Evolutionary conservation across 2,797 vertebrate genomes (phyloP), one percentile per base, ranked within the genome.

Genomic region (Australoheros facetus): DNA sequence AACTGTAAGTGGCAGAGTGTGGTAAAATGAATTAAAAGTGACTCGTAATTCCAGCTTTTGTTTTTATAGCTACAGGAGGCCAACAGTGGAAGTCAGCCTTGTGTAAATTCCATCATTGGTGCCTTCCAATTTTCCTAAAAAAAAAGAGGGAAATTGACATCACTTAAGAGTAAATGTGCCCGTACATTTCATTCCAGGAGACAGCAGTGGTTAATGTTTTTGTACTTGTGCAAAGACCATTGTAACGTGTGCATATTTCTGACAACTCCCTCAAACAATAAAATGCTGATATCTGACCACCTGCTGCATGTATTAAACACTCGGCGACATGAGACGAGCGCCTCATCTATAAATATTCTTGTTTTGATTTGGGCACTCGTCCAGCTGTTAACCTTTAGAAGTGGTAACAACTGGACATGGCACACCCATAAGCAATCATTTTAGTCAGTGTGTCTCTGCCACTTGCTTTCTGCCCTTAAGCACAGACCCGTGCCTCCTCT

Each of bases 231-330:
- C 56, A 45, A 42, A 74, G 34, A 42, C 30, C 34, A 59, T n/a
- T n/a, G 53, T 56, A 71, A 75, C 26, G 28, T 23, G 56, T 59
- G 28, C 59, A 71, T 75, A 48, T 77, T 64, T 76, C 7, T 12
- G 56, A 80, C 84, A 77, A 69, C 21, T 75, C 71, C 59, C 34
- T 78, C 73, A 75, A 78, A 71, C 57, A 16, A 5, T 57, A 75
- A 14, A n/a, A 26, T 56, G 37, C 5, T 39, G 55, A 78, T n/a
- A 42, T 81, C 30, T n/a, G 19, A n/a, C 86, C 58, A 79, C 82
- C 80, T 82, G 81, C 54, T 71, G 39, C 21, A 71, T 79, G 60
- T n/a, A 34, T 84, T 84, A 81, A 87, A 87, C 66, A 62, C 58
- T 62, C 14, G 19, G 51, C 71, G 54, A 75, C 73, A 32, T 2